A percentile compares a stretch with the other conserved stretches of the same genome.
Evolutionary conservation across 2,888 invertebrate species (phyloP).

Genomic region (Ormia ochracea): DNA sequence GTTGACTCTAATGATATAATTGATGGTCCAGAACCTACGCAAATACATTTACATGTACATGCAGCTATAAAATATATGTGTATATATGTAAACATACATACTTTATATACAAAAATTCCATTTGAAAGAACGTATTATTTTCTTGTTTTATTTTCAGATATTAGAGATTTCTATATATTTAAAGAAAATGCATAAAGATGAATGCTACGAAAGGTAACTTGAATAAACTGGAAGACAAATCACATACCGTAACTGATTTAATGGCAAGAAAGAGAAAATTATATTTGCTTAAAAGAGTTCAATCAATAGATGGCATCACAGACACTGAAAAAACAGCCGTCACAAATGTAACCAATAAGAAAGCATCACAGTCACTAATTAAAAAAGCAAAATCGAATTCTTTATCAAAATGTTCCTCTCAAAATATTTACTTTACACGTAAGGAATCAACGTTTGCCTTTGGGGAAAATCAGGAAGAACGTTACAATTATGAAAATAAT

Average conservation of each 20-base stretch:
- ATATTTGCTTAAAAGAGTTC: slow-evolving; percentile 45
- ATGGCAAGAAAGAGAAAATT: slow-evolving; percentile 55
- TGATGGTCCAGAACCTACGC: too few species aligned
- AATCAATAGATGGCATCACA: slow-evolving; percentile 13
- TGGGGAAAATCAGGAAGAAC: not conserved
- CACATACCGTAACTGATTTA: slow-evolving; percentile 36
- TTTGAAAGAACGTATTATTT: not conserved
- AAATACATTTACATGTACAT: too few species aligned
- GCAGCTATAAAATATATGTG: not conserved
- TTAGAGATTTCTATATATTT: slow-evolving; percentile 15
- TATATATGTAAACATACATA: not conserved
- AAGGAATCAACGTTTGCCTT: not conserved
- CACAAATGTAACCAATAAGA: slow-evolving; percentile 47
- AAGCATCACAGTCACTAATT: slow-evolving; percentile 35
- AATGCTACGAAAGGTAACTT: slow-evolving; percentile 32
- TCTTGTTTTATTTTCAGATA: slow-evolving; percentile 36
- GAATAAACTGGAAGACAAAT: slow-evolving; percentile 26
- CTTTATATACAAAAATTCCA: not conserved
- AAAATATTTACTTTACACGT: not conserved
- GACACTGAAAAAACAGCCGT: not conserved
- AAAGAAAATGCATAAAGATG: slow-evolving; percentile 44
- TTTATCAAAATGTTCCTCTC: slow-evolving; percentile 6
- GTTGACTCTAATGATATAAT: too few species aligned
- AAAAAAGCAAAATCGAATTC: slow-evolving; percentile 26
- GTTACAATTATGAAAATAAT: slow-evolving; percentile 11